Conservation (phyloP, 2,797 vertebrate genomes). For the Onychomys arenicola region DNA sequence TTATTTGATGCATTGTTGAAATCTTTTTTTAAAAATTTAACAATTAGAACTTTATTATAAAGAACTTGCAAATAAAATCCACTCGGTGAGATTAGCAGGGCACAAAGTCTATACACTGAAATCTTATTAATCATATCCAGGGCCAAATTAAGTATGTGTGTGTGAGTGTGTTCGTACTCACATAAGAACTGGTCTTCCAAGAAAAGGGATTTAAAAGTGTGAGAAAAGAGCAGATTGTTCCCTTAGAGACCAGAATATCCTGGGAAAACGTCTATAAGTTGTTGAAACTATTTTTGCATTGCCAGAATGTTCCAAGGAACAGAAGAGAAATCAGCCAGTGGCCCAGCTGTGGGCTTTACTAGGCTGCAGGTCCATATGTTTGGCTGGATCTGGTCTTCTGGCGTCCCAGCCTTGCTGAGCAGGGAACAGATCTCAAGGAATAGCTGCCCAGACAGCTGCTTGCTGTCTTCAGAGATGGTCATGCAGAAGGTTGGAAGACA, state of each 20-base stretch:
- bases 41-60: neutral
- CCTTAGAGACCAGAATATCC: conserved; percentile 68
- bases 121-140: neutral
- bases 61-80: neutral
- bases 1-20: conserved; percentile 2
- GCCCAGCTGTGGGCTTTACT: conserved; percentile 72
- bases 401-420: neutral
- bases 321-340: conserved; percentile 58
- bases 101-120: neutral
- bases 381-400: conserved; percentile 52
- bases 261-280: conserved; percentile 79
- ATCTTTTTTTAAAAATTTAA: neutral
- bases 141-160: neutral
- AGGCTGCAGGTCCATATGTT: conserved; percentile 58
- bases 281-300: conserved; percentile 59
- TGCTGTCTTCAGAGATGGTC: neutral
- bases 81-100: neutral
- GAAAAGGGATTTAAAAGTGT: conserved; percentile 63
- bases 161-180: neutral
- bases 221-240: conserved; percentile 70
- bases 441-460: conserved; percentile 60
- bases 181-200: conserved; percentile 56
- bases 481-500: neutral
- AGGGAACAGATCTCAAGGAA: neutral
- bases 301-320: conserved; percentile 69